Evolutionary conservation across 2,888 invertebrate genomes (phyloP), one percentile per base, ranked within the genome.

Genomic region (Idaea straminata): DNA sequence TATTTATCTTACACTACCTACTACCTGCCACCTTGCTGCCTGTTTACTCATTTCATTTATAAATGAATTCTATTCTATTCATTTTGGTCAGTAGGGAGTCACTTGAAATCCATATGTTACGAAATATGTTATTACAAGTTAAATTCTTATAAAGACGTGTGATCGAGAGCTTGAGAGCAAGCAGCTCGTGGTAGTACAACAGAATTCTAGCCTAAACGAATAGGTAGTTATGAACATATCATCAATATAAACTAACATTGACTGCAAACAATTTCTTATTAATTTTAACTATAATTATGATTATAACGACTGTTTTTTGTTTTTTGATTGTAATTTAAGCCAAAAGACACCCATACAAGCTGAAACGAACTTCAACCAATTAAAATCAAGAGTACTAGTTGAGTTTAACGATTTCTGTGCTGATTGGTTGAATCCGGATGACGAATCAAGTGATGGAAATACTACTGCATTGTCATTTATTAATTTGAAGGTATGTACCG

Each of bases 401-500:
- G 76, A 78, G 0, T 80, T 94, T 74, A 87, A 87, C 62, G 83
- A 93, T 62, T 93, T 87, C 70, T 88, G 83, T 0, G 93, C 94
- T 0, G 84, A 90, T 61, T 94, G 94, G 94, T 82, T 77, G 62
- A 83, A 83, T 13, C 80, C 82, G 0, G 86, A 89, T 0, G 88
- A 90, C 1, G 86, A 85, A 0, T 70, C 82, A 0, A 57, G 72
- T 0, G 85, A 89, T 4, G 79, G 80, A 1, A 84, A 84, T 61
- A 79, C 85, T 0, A 72, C 83, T 0, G 93, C 94, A 0, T 80
- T 94, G 1, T 80, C 82, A 5, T 82, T 94, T 63, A 85, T 94
- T 10, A 90, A 88, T 64, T 75, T 95, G 1, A 82, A 83, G 57
- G 91, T 94, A n/a, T n/a, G n/a, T n/a, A n/a, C n/a, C n/a, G n/a